Percentiles rank a stretch among this genome's conserved stretches.
Evolutionary conservation across 2,888 invertebrate genomes (phyloP).

Genomic region (Scaptomyza polygonia): DNA sequence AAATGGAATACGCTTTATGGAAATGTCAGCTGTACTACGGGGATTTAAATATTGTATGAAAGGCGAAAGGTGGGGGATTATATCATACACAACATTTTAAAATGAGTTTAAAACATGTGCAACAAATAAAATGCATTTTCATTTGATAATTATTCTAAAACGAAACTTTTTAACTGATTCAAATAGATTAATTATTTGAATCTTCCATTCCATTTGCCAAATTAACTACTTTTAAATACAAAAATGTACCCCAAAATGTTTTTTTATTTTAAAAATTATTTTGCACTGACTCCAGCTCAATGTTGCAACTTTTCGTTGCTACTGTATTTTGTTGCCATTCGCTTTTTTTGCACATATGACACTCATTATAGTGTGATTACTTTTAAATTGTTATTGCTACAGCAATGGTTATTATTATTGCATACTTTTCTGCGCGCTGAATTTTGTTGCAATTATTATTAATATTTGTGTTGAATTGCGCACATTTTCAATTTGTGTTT

Average conservation of each 20-base stretch:
- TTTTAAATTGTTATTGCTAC: constrained; percentile 56
- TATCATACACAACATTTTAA: too few relatives aligned
- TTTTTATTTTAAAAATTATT: too few relatives aligned
- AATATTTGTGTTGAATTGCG: constrained; percentile 55
- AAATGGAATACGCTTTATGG: constrained; percentile 1
- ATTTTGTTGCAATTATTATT: constrained; percentile 69
- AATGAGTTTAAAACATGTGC: too few relatives aligned
- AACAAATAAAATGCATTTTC: too few relatives aligned
- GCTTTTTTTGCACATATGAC: constrained; percentile 58
- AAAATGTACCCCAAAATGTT: too few relatives aligned
- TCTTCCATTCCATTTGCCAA: too few relatives aligned
- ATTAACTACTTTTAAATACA: too few relatives aligned
- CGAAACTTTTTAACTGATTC: too few relatives aligned
- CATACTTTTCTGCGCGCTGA: constrained; percentile 34
- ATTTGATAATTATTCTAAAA: too few relatives aligned
- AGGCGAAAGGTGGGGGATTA: not conserved
- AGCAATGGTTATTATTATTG: constrained; percentile 52
- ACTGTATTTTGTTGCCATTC: not conserved
- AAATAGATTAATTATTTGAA: too few relatives aligned
- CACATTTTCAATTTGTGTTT: constrained; percentile 72
- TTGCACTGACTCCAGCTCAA: not conserved
- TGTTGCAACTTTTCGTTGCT: not conserved
- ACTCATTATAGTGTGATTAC: constrained; percentile 65
- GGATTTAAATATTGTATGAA: not conserved
- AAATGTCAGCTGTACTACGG: not conserved